A percentile compares a stretch with the other conserved stretches of the same genome.
These are phyloP conservation scores for Netelia virgata DNA, from an alignment of 2,888 invertebrate species.

Conservation along the genomic window DNA sequence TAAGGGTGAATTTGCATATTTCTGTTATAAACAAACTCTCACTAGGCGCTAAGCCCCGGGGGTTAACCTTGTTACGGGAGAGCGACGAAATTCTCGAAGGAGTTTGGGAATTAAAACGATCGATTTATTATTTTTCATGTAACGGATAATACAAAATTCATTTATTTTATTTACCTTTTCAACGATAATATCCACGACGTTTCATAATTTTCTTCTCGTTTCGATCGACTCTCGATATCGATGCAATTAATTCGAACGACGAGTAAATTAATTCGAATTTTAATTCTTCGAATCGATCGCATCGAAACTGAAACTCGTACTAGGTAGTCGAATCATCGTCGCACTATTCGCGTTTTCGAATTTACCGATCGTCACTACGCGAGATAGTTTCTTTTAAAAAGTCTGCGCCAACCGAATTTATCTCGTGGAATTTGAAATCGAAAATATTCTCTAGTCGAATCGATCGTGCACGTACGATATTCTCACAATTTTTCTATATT, in stretches of 20 bases:
- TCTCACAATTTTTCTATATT: slow-evolving; percentile 18
- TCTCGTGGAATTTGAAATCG: too few relatives aligned
- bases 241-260: too few relatives aligned
- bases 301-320: too few relatives aligned
- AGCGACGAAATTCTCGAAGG: neutral
- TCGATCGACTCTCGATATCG: too few relatives aligned
- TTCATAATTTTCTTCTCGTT: neutral
- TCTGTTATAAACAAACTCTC: slow-evolving; percentile 7
- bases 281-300: too few relatives aligned
- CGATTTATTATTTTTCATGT: neutral
- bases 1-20: slow-evolving; percentile 17
- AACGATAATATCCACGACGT: neutral
- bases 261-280: too few relatives aligned
- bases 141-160: too few relatives aligned
- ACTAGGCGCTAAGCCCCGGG: neutral
- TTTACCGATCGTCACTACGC: too few relatives aligned
- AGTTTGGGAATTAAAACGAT: neutral
- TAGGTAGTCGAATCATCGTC: too few relatives aligned
- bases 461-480: neutral
- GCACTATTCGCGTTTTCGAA: too few relatives aligned
- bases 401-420: too few relatives aligned
- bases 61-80: neutral
- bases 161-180: neutral
- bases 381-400: too few relatives aligned
- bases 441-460: neutral